phyloP scores from a whole-genome alignment of 2,113 vertebrate species.

The Ahaetulla prasina region DNA sequence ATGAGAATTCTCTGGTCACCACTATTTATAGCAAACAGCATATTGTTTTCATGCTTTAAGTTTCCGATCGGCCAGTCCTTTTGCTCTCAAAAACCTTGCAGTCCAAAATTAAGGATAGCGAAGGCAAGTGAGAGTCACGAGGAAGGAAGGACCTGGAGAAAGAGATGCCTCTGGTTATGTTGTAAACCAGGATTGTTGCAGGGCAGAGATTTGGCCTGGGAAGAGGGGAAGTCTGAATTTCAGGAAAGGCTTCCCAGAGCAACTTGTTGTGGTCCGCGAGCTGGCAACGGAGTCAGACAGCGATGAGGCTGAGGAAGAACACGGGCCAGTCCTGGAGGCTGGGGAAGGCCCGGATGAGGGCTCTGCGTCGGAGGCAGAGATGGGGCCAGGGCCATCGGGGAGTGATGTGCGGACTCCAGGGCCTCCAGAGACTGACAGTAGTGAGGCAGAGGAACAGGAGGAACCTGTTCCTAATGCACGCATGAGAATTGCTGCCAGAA shows the following conservation, averaged over 20 bases:
- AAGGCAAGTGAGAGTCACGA: not conserved
- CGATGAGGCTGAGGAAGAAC: too few relatives aligned
- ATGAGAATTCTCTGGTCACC: not conserved
- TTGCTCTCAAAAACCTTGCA: not conserved
- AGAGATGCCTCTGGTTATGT: not conserved
- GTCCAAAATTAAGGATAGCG: not conserved
- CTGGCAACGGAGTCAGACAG: too few relatives aligned
- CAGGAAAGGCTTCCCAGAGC: not conserved
- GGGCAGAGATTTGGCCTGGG: not conserved
- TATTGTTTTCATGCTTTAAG: not conserved
- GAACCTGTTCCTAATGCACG: too few relatives aligned
- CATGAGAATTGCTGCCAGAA: too few relatives aligned
- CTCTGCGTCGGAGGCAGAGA: too few relatives aligned
- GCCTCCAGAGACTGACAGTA: too few relatives aligned
- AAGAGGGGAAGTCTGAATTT: not conserved
- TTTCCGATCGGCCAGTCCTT: not conserved
- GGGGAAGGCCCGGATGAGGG: too few relatives aligned
- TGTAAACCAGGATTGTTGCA: not conserved
- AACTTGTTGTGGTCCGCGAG: too few relatives aligned
- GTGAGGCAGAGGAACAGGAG: too few relatives aligned
- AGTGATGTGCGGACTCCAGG: too few relatives aligned
- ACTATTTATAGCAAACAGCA: not conserved
- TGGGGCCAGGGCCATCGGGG: too few relatives aligned
- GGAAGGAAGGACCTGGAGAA: not conserved
- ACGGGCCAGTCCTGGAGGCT: too few relatives aligned